phyloP scores from a whole-genome alignment of 2,888 invertebrate genomes.

The Zonitis immaculata region DNA sequence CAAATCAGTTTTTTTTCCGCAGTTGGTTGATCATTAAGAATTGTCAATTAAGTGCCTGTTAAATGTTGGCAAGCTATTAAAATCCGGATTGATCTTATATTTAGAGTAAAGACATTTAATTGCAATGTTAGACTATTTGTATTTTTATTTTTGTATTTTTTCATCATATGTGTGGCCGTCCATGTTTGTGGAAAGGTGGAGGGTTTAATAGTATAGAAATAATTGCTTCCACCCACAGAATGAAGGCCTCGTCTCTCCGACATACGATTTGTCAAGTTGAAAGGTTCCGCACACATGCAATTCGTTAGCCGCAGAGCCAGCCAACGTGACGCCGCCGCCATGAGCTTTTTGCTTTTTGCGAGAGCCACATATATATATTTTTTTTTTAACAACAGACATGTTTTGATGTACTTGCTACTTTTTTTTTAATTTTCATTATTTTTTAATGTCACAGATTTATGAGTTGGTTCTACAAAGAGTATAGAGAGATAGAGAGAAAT shows the following conservation, averaged over 20 bases:
- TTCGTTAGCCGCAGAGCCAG: constrained; percentile 48
- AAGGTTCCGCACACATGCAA: constrained; percentile 50
- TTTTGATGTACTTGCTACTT: constrained; percentile 46
- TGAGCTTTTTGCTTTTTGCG: constrained; percentile 43
- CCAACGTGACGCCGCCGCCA: constrained; percentile 49
- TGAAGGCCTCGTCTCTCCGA: constrained; percentile 37
- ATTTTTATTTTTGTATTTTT: constrained; percentile 16
- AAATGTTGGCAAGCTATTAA: not conserved
- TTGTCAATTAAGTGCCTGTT: too few species aligned
- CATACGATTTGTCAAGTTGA: constrained; percentile 49
- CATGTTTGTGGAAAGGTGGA: constrained; percentile 26
- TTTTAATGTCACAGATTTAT: constrained; percentile 45
- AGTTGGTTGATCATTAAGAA: too few species aligned
- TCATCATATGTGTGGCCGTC: constrained; percentile 11
- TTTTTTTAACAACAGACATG: constrained; percentile 46
- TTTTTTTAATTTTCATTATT: constrained; percentile 17
- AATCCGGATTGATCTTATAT: not conserved
- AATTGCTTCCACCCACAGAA: constrained; percentile 42
- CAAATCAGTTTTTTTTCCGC: too few species aligned
- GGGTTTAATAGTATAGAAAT: constrained; percentile 34
- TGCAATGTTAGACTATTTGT: too few species aligned
- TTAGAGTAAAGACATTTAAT: not conserved
- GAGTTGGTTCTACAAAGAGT: constrained; percentile 25
- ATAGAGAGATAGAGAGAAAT: constrained; percentile 24
- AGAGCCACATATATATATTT: too few species aligned